Evolutionary conservation across 2,888 invertebrate species (phyloP).

Genomic region (Drosophila borealis): DNA sequence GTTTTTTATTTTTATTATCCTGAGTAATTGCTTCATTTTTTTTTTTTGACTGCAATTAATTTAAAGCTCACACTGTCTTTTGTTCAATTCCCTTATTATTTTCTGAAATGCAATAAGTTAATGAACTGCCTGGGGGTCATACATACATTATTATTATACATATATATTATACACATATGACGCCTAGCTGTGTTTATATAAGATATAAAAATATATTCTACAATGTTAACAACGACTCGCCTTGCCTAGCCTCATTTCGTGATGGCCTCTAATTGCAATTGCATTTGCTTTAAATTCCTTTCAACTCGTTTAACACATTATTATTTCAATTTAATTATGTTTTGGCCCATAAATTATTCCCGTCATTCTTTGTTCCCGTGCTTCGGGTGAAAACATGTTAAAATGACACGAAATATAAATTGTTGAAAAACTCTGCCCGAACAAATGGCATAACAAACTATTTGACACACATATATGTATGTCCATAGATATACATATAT

Average conservation of each 20-base stretch:
- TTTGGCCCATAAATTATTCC: conserved; percentile 33
- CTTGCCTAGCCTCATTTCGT: conserved; percentile 24
- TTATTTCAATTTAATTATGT: conserved; percentile 19
- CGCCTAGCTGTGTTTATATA: conserved; percentile 2
- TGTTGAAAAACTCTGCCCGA: conserved; percentile 4
- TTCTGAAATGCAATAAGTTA: conserved; percentile 12
- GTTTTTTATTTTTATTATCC: background rate
- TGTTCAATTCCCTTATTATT: conserved; percentile 16
- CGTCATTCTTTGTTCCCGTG: conserved; percentile 32
- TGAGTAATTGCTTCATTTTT: conserved; percentile 17
- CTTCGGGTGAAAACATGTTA: conserved; percentile 26
- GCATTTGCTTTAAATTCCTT: conserved; percentile 16
- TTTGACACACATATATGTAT: background rate
- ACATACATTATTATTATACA: background rate
- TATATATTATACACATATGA: conserved; percentile 9
- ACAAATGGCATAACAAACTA: conserved; percentile 22
- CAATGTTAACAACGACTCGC: conserved; percentile 4
- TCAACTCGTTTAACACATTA: conserved; percentile 7
- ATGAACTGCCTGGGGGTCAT: conserved; percentile 14
- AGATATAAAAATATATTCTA: conserved; percentile 10
- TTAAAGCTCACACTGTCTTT: background rate
- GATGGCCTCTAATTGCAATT: conserved; percentile 3
- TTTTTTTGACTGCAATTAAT: conserved; percentile 7
- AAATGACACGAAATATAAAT: conserved; percentile 31
- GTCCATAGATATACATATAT: background rate